Evolutionary conservation across 2,888 invertebrate genomes (phyloP), one percentile per base, ranked within the genome.

Genomic region (Caradrina kadenii): DNA sequence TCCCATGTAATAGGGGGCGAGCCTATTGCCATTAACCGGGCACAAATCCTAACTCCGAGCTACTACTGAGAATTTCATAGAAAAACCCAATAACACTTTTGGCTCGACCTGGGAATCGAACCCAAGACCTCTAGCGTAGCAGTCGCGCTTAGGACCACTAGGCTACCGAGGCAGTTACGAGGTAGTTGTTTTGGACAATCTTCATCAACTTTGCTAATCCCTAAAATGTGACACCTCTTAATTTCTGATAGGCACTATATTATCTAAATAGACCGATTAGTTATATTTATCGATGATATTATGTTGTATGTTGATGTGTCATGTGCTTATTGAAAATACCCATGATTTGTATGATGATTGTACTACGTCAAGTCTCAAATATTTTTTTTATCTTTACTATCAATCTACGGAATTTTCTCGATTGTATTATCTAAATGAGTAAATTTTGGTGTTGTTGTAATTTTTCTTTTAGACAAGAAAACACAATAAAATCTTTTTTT

Each of bases 211-310:
- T 22, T n/a, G 17, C 13, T 13, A 54, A 22, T 49, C 21, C n/a
- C 31, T 31, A 8, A 62, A 42, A 26, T 26, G 1, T 15, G 4
- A 48, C 8, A 39, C 42, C 17, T 64, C 31, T 45, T n/a, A 42
- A 10, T 55, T 17, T 63, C 22, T 8, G 1, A 19, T 8, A 19
- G 5, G 22, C 50, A 56, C 22, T n/a, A 19, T 71, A 15, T 35
- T 67, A 73, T 73, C 74, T 60, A 67, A 60, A 50, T 21, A 73
- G 74, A 5, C 6, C 21, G 72, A 67, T 72, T 67, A 45, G 13
- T 42, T 19, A 55, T 49, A 15, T 49, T 60, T 49, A 73, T 73
- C 55, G 11, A 1, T 35, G 74, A 73, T 66, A 72, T 22, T 17
- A 19, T 39, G 13, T 13, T 45, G 45, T 17, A 17, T 45, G 45